Evolutionary conservation across 1,140 invertebrate genomes (phyloP).

Genomic region (Hetaerina americana): DNA sequence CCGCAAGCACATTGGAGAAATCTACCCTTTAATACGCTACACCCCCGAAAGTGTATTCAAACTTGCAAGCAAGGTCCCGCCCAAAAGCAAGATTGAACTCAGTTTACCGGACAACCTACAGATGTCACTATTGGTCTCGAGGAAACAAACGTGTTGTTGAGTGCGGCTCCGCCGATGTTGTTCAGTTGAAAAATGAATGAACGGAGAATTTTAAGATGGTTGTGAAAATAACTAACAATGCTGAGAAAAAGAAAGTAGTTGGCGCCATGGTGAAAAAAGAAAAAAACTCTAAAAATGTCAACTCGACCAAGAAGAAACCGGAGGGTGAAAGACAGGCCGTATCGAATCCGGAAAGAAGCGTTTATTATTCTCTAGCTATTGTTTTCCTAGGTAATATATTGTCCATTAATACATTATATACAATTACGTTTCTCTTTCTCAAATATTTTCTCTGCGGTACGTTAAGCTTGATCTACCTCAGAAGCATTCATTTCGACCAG

Average conservation of each 20-base stretch:
- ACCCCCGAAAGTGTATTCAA: too few relatives aligned
- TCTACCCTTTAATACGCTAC: too few relatives aligned
- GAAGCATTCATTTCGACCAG: not conserved
- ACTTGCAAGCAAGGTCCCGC: too few relatives aligned
- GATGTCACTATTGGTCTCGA: too few relatives aligned
- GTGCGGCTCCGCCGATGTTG: too few relatives aligned
- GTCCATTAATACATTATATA: not conserved
- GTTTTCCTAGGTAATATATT: not conserved
- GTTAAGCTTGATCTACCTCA: too few relatives aligned
- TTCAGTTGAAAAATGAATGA: too few relatives aligned
- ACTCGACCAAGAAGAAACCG: not conserved
- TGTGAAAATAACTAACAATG: not conserved
- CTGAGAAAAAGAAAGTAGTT: not conserved
- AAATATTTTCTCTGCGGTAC: not conserved
- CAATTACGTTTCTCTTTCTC: not conserved
- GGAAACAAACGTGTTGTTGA: too few relatives aligned
- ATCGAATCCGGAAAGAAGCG: not conserved
- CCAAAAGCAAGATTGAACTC: too few relatives aligned
- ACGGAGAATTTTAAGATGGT: not conserved
- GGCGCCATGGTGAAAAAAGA: not conserved
- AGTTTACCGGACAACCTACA: too few relatives aligned
- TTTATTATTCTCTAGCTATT: not conserved
- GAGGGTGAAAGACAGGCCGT: not conserved
- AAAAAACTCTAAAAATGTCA: not conserved
- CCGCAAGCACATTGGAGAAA: too few relatives aligned